Evolutionary conservation across 92 coral and sea anemone genomes (phyloP), one percentile per base, ranked within the genome.

Genomic region (Epizoanthus stellaris): DNA sequence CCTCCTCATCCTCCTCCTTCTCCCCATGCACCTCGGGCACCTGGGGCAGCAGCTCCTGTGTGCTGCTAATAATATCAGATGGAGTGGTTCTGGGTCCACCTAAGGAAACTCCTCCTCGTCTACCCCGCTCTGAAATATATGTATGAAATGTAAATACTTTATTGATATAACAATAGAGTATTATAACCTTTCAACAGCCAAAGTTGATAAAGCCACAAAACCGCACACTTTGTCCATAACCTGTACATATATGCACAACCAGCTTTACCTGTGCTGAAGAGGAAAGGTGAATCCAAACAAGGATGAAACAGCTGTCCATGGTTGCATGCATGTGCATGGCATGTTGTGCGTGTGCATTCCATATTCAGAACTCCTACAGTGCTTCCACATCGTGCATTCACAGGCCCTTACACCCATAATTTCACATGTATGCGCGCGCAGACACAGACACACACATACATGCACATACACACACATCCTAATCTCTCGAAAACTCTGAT

Each of bases 41-140:
- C 77, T 76, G 85, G 81, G 72, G 77, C 40, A 80, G 79, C 70
- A 75, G 86, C 85, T 84, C 98, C 89, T 67, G 91, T 77, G 88
- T 61, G 53, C 66, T 82, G 42, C 13, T 34, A 20, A 67, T 10
- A 17, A 82, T 67, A 13, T 47, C 39, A 25, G 75, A 14, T 14
- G 75, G 72, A 14, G 80, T 77, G n/a, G 89, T 77, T 10, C 90
- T 92, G 38, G 92, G 88, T 38, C 94, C 98, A 16, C 82, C 95
- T 10, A 97, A 81, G 15, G 98, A 94, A 3, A 94, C 91, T 25
- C 91, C 99, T 75, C 87, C 87, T 36, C 99, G 93, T 38, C 99
- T 85, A 13, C 99, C 99, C 64, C 99, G 98, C 72, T 97, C 99
- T 97, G 85, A 21, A 73, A n/a, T n/a, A n/a, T n/a, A n/a, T n/a